A percentile compares a stretch with the other conserved stretches of the same genome.
Evolutionary conservation across 2,113 vertebrate species (phyloP).

Genomic region (Procavia capensis): DNA sequence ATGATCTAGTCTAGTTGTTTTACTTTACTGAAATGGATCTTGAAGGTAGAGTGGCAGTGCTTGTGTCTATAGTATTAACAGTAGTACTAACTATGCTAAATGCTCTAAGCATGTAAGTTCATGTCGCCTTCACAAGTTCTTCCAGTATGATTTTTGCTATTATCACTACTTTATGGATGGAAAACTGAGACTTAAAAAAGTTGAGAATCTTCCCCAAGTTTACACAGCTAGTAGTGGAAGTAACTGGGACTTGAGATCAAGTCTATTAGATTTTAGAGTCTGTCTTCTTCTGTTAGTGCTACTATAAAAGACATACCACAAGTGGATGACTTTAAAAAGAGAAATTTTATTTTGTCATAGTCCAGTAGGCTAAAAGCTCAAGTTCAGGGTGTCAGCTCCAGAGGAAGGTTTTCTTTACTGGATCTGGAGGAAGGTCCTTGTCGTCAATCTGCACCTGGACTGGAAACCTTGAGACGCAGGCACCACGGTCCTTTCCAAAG

Average conservation of each 20-base stretch:
- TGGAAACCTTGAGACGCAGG: too few relatives aligned
- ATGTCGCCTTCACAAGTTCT: not conserved
- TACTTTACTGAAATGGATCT: conserved; percentile 5
- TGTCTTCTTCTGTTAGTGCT: too few relatives aligned
- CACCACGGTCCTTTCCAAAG: too few relatives aligned
- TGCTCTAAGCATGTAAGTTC: not conserved
- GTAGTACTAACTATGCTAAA: not conserved
- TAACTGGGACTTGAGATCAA: not conserved
- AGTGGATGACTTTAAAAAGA: too few relatives aligned
- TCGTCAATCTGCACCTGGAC: too few relatives aligned
- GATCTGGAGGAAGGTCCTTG: too few relatives aligned
- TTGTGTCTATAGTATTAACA: not conserved
- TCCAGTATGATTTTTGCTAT: not conserved
- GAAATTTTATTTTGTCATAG: too few relatives aligned
- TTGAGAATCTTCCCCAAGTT: not conserved
- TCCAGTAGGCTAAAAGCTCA: too few relatives aligned
- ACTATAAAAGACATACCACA: too few relatives aligned
- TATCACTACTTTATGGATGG: not conserved
- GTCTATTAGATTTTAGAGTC: not conserved
- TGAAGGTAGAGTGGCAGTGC: not conserved
- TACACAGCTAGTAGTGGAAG: not conserved
- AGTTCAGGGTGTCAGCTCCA: too few relatives aligned
- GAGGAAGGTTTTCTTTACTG: too few relatives aligned
- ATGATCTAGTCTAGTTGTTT: not conserved
- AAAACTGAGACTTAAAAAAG: not conserved